These are phyloP conservation scores for Naso thynnoides DNA, from an alignment of 2,797 vertebrate genomes.

Conservation along the genomic window DNA sequence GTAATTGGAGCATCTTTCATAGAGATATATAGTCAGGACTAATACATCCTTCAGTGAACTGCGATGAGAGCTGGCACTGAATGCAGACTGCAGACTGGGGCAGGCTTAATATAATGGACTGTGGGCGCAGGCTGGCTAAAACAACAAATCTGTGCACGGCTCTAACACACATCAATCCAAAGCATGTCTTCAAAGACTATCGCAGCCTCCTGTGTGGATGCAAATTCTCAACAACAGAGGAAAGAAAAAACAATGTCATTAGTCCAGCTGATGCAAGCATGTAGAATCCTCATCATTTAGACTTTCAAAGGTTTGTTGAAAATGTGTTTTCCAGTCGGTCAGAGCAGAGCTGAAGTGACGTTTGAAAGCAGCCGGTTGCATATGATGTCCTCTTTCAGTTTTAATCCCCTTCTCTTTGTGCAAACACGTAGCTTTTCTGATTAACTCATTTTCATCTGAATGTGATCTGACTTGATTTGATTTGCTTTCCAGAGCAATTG, in stretches of 20 bases:
- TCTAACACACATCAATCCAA: conserved; percentile 37
- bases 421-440: conserved; percentile 74
- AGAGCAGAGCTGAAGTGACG: conserved; percentile 37
- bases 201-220: conserved; percentile 2
- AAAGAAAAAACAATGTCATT: conserved; percentile 16
- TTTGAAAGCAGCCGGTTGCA: conserved; percentile 55
- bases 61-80: conserved; percentile 36
- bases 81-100: conserved; percentile 21
- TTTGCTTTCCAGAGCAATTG: conserved; percentile 81
- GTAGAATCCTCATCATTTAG: conserved; percentile 21
- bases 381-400: conserved; percentile 60
- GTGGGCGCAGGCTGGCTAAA: conserved; percentile 15
- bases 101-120: conserved; percentile 27
- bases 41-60: conserved; percentile 21
- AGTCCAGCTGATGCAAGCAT: conserved; percentile 28
- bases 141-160: conserved; percentile 28
- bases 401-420: conserved; percentile 65
- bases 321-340: conserved; percentile 47
- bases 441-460: conserved; percentile 81
- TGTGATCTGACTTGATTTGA: conserved; percentile 82
- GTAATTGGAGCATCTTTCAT: conserved; percentile 10
- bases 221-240: conserved; percentile 19
- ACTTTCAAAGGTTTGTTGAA: conserved; percentile 43
- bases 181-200: conserved; percentile 27
- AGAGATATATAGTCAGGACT: conserved; percentile 25